Evolutionary conservation across 2,888 invertebrate genomes (phyloP).

Genomic region (Eurois occulta): DNA sequence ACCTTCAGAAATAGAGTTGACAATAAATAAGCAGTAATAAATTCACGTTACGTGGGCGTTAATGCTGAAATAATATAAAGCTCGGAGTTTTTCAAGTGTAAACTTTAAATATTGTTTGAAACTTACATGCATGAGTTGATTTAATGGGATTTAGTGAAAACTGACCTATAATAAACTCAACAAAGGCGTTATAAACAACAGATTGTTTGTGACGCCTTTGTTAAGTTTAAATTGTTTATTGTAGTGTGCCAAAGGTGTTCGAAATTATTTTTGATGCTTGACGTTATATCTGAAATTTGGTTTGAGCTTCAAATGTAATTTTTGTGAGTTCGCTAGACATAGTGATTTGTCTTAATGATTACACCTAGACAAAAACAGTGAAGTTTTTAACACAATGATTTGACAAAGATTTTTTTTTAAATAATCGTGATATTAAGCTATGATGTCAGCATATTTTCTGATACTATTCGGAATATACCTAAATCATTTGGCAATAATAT

Average conservation of each 20-base stretch:
- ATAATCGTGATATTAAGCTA: too few relatives aligned
- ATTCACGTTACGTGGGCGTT: not conserved
- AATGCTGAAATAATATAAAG: constrained; percentile 44
- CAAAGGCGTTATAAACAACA: not conserved
- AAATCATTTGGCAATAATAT: not conserved
- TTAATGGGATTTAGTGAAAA: constrained; percentile 46
- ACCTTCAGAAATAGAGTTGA: not conserved
- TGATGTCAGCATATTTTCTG: not conserved
- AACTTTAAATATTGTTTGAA: constrained; percentile 64
- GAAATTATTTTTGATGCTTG: not conserved
- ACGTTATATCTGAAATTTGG: not conserved
- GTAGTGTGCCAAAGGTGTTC: not conserved
- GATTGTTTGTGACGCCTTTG: constrained; percentile 19
- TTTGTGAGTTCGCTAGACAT: too few relatives aligned
- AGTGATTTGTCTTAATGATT: too few relatives aligned
- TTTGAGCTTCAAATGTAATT: not conserved
- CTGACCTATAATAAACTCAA: constrained; percentile 2
- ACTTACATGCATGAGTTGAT: constrained; percentile 42
- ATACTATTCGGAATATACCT: not conserved
- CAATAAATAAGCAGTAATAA: not conserved
- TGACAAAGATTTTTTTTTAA: too few relatives aligned
- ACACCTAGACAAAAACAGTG: not conserved
- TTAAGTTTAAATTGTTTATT: constrained; percentile 15
- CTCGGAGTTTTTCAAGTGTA: constrained; percentile 59
- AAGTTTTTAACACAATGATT: not conserved